phyloP scores from a whole-genome alignment of 2,113 vertebrate species.

The Saimiri boliviensis region DNA sequence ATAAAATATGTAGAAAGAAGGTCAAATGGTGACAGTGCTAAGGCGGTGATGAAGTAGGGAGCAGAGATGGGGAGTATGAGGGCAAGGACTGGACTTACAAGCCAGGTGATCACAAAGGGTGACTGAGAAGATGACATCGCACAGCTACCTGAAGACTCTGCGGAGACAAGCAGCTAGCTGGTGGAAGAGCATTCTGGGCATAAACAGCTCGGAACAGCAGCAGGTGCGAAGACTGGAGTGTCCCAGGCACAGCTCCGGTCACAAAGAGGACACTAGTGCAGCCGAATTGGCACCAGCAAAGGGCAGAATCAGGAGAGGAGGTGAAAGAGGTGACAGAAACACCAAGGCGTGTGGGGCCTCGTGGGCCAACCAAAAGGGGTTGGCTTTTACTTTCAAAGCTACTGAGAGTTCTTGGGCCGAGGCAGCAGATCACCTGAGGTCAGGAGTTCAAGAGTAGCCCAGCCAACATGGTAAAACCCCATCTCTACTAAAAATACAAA shows the following conservation, averaged over 20 bases:
- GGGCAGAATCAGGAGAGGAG: not conserved
- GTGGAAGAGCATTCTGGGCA: too few species aligned
- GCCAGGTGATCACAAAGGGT: not conserved
- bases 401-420: not conserved
- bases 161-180: not conserved
- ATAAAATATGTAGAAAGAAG: not conserved
- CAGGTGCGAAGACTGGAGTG: not conserved
- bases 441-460: too few species aligned
- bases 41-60: not conserved
- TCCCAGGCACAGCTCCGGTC: not conserved
- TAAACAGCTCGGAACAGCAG: not conserved
- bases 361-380: rapidly evolving
- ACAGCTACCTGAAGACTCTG: not conserved
- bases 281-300: not conserved
- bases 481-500: too few species aligned
- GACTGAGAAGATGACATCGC: not conserved
- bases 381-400: not conserved
- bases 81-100: not conserved
- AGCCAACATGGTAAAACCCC: too few species aligned
- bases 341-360: not conserved
- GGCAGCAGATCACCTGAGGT: too few species aligned
- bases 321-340: not conserved
- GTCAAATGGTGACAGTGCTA: not conserved
- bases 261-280: not conserved
- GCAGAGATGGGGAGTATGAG: rapidly evolving